Base-by-base conservation (phyloP, 2,888 invertebrate species). In the Troides oblongomaculatus region DNA sequence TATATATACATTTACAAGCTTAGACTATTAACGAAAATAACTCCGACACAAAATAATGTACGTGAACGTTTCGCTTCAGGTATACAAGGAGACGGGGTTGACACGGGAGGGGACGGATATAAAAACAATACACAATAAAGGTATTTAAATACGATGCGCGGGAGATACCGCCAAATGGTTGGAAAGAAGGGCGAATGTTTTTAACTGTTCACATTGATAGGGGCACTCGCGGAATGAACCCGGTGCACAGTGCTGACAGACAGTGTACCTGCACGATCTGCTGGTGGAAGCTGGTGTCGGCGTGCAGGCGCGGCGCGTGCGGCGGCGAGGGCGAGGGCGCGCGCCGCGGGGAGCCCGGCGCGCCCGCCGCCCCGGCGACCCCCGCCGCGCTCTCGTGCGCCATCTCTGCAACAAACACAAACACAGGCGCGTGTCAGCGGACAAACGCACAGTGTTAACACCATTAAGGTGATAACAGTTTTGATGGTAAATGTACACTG, bases 251-350 rank as follows among this genome's bases (percentile, higher is more conserved):
- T 39, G 10, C 39, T 39, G 39, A 8, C 10, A 39, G 39, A 10
- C 10, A 39, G 1, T 4, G n/a, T 83, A 95, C 95, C 94, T 95
- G 94, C 88, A 95, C 90, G 81, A 95, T 94, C 87, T 95, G 95
- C 76, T 95, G 95, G 79, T 95, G 95, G 82, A 95, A 93, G 81
- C 93, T 93, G 84, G 93, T 91, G 79, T 94, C 95, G 73, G 91
- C 85, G 73, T 91, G 90, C 73, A 93, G 85, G 71, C 93, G 93
- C 76, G 94, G 93, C 77, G 92, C 87, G 82, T 90, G 89, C 76
- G 90, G 89, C 71, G 90, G 93, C 77, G 90, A 93, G 79, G 87
- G 93, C 79, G 87, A 93, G 79, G 87, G 93, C 79, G 87, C 91
- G 84, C 83, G 93, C 85, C 88, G 92, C 73, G 88, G 93, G 69